These are phyloP conservation scores for Hormiphora californensis DNA, from an alignment of 37 sponge, comb jelly and placozoan species.

Conservation along the genomic window DNA sequence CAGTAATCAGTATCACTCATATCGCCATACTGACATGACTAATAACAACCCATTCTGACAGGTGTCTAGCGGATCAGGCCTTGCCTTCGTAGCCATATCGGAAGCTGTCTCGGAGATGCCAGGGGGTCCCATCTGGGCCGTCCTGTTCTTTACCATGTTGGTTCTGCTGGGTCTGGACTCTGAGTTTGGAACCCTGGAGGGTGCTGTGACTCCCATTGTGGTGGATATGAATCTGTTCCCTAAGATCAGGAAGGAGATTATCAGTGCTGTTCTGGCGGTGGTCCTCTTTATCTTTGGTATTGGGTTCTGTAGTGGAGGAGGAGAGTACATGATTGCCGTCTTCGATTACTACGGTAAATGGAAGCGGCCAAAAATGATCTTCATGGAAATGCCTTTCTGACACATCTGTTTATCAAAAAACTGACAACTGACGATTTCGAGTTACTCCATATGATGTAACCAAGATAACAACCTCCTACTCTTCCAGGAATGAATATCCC, in stretches of 20 bases:
- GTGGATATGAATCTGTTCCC: conserved; percentile 60
- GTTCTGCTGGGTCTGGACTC: conserved; percentile 82
- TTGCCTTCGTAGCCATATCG: conserved; percentile 83
- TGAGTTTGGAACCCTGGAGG: conserved; percentile 85
- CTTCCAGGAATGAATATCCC: conserved; percentile 34
- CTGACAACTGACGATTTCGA: too few relatives aligned
- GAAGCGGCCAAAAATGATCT: background rate
- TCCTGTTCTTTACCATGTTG: conserved; percentile 94
- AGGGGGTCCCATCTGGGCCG: conserved; percentile 79
- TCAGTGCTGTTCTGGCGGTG: background rate
- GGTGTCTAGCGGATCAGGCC: conserved; percentile 79
- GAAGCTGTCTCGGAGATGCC: conserved; percentile 74
- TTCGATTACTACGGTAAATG: conserved; percentile 26
- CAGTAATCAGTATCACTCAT: background rate
- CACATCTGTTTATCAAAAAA: background rate
- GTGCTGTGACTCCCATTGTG: conserved; percentile 64
- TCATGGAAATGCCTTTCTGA: background rate
- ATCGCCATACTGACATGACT: background rate
- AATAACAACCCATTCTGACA: background rate
- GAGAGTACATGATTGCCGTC: conserved; percentile 24
- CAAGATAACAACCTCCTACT: background rate
- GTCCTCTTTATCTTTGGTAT: conserved; percentile 7
- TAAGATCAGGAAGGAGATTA: conserved; percentile 72
- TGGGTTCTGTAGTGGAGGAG: conserved; percentile 41
- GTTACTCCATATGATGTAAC: too few relatives aligned